Percentiles rank a stretch among this genome's conserved stretches.
phyloP scores from a whole-genome alignment of 2,888 invertebrate species.

The Limenitis camilla region DNA sequence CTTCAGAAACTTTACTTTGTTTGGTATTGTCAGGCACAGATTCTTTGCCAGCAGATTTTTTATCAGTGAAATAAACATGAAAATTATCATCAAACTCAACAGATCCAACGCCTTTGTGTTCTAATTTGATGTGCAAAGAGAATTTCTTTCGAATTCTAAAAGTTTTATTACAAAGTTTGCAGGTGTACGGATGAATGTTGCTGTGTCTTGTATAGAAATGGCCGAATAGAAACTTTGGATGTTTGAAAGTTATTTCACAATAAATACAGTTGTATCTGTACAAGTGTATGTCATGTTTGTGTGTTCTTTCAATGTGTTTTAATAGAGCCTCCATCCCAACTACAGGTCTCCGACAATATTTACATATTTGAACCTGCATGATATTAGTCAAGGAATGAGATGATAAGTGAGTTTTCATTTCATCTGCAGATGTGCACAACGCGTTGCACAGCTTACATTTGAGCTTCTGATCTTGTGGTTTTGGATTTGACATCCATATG shows the following conservation, averaged over 20 bases:
- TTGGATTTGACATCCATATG: slow-evolving; percentile 14
- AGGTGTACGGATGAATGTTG: slow-evolving; percentile 49
- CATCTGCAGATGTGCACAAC: slow-evolving; percentile 15
- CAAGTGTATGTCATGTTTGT: slow-evolving; percentile 36
- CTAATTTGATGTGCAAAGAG: slow-evolving; percentile 56
- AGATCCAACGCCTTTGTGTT: slow-evolving; percentile 48
- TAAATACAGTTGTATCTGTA: slow-evolving; percentile 55
- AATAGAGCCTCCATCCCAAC: slow-evolving; percentile 38
- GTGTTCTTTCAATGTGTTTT: slow-evolving; percentile 46
- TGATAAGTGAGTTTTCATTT: slow-evolving; percentile 3
- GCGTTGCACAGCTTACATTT: slow-evolving; percentile 37
- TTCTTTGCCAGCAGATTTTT: slow-evolving; percentile 34
- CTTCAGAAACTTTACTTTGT: neutral
- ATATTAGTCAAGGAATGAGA: slow-evolving; percentile 34
- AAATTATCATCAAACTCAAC: slow-evolving; percentile 58
- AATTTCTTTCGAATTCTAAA: slow-evolving; percentile 50
- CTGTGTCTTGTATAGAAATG: slow-evolving; percentile 51
- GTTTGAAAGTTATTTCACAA: slow-evolving; percentile 46
- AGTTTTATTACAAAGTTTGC: slow-evolving; percentile 49
- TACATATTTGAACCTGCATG: slow-evolving; percentile 38
- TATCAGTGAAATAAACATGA: slow-evolving; percentile 51
- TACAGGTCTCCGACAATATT: slow-evolving; percentile 46
- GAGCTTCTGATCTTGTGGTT: neutral
- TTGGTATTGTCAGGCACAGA: neutral
- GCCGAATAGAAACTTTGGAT: slow-evolving; percentile 52